These are phyloP conservation scores for Anastrepha obliqua DNA, from an alignment of 1,140 invertebrate species.

Conservation along the genomic window DNA sequence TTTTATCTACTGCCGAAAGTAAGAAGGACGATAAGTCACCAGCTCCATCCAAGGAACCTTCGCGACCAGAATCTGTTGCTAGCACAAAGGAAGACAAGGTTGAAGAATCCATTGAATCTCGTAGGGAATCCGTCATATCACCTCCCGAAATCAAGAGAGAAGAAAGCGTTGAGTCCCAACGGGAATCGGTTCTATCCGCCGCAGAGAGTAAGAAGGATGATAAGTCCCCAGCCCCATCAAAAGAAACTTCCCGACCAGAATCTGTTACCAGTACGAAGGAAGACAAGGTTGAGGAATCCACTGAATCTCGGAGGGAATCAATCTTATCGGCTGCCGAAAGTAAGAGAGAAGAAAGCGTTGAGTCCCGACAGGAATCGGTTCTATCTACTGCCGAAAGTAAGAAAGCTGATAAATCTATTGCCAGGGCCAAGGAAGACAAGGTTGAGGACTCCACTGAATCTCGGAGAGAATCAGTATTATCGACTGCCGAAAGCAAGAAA, in stretches of 20 bases:
- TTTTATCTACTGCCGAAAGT: constrained; percentile 55
- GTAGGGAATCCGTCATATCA: neutral
- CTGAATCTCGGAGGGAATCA: too few relatives aligned
- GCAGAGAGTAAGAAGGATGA: constrained; percentile 63
- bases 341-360: neutral
- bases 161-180: constrained; percentile 15
- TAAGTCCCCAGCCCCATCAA: constrained; percentile 59
- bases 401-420: constrained; percentile 58
- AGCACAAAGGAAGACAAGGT: neutral
- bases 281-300: neutral
- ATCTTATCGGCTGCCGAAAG: too few relatives aligned
- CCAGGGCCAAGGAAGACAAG: neutral
- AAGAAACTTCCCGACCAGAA: constrained; percentile 31
- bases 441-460: neutral
- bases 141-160: neutral
- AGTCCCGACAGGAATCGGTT: neutral
- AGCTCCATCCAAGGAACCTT: constrained; percentile 56
- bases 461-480: neutral
- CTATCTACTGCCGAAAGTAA: constrained; percentile 54
- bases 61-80: constrained; percentile 55
- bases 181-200: constrained; percentile 59
- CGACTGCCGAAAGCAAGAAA: neutral
- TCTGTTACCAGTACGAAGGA: constrained; percentile 13
- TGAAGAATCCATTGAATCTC: constrained; percentile 2
- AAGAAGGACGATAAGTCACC: constrained; percentile 58